These are phyloP conservation scores for Aethina tumida DNA, from an alignment of 1,140 invertebrate species.

Conservation along the genomic window DNA sequence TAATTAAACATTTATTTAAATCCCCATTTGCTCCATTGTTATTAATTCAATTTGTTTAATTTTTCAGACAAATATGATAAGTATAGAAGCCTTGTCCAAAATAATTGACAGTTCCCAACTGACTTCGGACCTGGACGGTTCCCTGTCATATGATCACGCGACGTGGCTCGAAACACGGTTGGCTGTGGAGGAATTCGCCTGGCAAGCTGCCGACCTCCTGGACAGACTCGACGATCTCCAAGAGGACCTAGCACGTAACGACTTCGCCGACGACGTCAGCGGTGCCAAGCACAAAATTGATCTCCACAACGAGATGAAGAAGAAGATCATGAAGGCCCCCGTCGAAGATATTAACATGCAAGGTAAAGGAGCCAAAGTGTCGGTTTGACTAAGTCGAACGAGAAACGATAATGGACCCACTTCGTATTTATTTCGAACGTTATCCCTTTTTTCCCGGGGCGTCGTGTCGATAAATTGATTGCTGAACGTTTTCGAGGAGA, in stretches of 20 bases:
- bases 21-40: slow-evolving; percentile 1
- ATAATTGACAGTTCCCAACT: slow-evolving; percentile 86
- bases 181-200: slow-evolving; percentile 89
- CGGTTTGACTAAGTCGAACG: too few relatives aligned
- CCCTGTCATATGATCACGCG: slow-evolving; percentile 87
- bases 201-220: slow-evolving; percentile 85
- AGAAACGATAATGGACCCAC: too few relatives aligned
- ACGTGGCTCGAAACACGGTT: slow-evolving; percentile 93
- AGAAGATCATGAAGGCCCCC: slow-evolving; percentile 85
- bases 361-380: too few relatives aligned
- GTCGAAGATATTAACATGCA: slow-evolving; percentile 82
- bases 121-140: slow-evolving; percentile 88
- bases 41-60: slow-evolving; percentile 24
- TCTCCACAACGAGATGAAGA: slow-evolving; percentile 88
- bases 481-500: too few relatives aligned
- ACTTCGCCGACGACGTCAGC: slow-evolving; percentile 86
- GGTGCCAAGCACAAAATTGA: slow-evolving; percentile 85
- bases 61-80: slow-evolving; percentile 87
- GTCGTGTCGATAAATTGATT: too few relatives aligned
- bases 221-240: slow-evolving; percentile 85
- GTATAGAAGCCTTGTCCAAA: slow-evolving; percentile 85
- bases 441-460: too few relatives aligned
- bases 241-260: slow-evolving; percentile 80
- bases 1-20: not conserved
- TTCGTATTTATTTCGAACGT: too few relatives aligned